Conservation (phyloP, 2,797 vertebrate species). For the Bufotes viridis region DNA sequence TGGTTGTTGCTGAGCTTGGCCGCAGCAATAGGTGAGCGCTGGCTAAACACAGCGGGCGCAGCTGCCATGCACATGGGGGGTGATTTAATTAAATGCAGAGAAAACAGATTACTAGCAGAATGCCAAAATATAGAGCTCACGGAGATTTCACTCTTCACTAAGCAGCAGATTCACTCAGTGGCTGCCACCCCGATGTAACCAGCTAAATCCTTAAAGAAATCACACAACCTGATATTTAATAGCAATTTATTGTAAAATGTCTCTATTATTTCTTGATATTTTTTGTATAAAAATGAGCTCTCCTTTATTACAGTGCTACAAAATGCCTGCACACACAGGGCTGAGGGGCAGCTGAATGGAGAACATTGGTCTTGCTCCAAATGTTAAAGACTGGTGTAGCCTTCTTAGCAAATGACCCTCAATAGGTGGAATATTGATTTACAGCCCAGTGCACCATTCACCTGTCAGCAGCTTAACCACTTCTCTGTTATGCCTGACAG, state of each 20-base stretch:
- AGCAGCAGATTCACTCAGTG: constrained; percentile 2
- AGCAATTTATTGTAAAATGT: background rate
- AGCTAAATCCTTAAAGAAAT: background rate
- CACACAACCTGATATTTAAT: background rate
- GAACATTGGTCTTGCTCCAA: background rate
- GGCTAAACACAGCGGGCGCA: constrained; percentile 33
- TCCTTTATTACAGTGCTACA: background rate
- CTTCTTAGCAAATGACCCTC: too few relatives aligned
- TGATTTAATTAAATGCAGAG: constrained; percentile 53
- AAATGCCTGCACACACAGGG: background rate
- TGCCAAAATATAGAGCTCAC: constrained; percentile 41
- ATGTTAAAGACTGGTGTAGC: background rate
- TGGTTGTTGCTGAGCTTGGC: constrained; percentile 50
- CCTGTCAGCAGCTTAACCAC: background rate
- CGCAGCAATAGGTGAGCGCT: background rate
- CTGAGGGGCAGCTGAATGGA: background rate
- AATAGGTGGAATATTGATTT: constrained; percentile 21
- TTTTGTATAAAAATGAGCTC: background rate
- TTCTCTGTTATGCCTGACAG: background rate
- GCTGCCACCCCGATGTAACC: background rate
- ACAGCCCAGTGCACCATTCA: background rate
- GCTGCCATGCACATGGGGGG: constrained; percentile 43
- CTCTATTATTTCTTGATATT: too few relatives aligned
- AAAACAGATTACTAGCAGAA: constrained; percentile 29
- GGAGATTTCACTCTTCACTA: background rate